A percentile compares a stretch with the other conserved stretches of the same genome.
Evolutionary conservation across 2,797 vertebrate species (phyloP).

Genomic region (Spatula versicolor): DNA sequence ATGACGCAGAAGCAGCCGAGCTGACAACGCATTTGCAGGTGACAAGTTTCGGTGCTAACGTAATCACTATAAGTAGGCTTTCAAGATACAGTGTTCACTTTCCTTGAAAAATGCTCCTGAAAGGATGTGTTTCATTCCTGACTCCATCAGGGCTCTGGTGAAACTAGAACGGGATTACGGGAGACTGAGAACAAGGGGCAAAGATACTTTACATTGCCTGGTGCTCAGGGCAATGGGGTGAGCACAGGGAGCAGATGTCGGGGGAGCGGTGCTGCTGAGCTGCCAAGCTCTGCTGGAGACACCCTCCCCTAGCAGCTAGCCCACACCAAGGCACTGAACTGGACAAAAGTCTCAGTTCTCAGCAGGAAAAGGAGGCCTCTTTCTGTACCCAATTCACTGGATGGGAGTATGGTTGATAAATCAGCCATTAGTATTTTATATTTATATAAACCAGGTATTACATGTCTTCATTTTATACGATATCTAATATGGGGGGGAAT

Average conservation of each 20-base stretch:
- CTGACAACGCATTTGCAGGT: neutral
- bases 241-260: rapidly evolving
- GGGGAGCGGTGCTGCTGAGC: neutral
- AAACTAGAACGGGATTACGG: neutral
- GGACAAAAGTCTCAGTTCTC: neutral
- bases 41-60: neutral
- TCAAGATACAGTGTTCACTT: neutral
- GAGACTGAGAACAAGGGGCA: neutral
- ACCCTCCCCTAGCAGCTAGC: neutral
- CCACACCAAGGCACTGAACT: neutral
- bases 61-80: neutral
- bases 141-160: neutral
- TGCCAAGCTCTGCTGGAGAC: neutral
- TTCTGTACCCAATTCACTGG: neutral
- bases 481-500: no score
- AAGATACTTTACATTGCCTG: neutral
- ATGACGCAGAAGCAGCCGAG: neutral
- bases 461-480: neutral
- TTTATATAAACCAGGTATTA: neutral
- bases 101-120: neutral
- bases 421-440: neutral
- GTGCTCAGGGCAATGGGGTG: neutral
- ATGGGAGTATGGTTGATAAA: neutral
- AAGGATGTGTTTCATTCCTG: neutral
- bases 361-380: neutral